phyloP scores from a whole-genome alignment of 2,797 vertebrate species.

The Pelochelys cantorii region DNA sequence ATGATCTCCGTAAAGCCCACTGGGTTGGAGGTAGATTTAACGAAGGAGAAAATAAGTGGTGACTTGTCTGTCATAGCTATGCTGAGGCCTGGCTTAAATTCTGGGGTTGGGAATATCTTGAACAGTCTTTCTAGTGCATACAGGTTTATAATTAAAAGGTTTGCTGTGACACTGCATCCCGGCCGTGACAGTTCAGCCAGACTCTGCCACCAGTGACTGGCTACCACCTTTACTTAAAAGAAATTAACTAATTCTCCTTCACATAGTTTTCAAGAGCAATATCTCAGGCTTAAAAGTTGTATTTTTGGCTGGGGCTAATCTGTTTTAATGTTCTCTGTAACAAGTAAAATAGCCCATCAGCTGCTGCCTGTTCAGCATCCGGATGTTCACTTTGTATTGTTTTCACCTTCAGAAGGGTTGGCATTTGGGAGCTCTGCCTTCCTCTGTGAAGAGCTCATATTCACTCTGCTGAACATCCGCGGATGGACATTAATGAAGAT shows the following conservation, averaged over 20 bases:
- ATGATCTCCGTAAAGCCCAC: not conserved
- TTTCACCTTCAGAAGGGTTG: not conserved
- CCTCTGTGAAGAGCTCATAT: not conserved
- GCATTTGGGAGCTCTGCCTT: not conserved
- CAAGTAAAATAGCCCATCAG: not conserved
- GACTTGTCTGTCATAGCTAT: not conserved
- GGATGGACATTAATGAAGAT: not conserved
- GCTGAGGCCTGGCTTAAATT: not conserved
- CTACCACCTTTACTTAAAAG: not conserved
- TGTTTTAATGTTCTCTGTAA: not conserved
- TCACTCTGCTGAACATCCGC: not conserved
- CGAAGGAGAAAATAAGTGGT: not conserved
- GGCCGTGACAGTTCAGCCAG: not conserved
- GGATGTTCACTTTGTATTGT: not conserved
- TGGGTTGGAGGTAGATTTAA: not conserved
- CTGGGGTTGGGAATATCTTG: not conserved
- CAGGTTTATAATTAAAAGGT: not conserved
- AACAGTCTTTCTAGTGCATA: not conserved
- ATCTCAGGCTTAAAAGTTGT: not conserved
- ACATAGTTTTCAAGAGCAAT: not conserved
- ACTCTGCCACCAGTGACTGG: not conserved
- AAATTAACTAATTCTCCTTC: not conserved
- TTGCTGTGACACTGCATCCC: not conserved
- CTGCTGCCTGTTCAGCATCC: not conserved
- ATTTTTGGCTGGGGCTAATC: not conserved